phyloP scores from a whole-genome alignment of 2,797 vertebrate species.

The Myioborus miniatus region DNA sequence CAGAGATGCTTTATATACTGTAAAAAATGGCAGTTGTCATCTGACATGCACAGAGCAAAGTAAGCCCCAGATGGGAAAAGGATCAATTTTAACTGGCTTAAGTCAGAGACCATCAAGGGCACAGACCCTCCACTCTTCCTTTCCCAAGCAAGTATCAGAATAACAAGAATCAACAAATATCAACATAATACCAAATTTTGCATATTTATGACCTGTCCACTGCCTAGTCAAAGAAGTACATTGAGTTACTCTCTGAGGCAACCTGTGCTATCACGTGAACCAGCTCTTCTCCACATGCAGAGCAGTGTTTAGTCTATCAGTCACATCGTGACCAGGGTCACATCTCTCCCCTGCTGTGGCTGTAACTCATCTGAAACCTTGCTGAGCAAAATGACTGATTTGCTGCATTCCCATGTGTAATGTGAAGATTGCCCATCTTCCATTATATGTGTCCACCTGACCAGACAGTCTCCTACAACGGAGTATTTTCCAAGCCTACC shows the following conservation, averaged over 20 bases:
- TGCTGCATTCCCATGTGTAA: neutral
- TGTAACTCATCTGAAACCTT: neutral
- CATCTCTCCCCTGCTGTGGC: neutral
- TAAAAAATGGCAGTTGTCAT: neutral
- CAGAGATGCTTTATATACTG: neutral
- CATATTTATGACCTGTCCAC: slow-evolving; percentile 15
- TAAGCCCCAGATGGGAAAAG: neutral
- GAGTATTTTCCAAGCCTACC: neutral
- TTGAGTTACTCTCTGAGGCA: neutral
- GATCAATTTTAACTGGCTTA: neutral
- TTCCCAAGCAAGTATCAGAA: neutral
- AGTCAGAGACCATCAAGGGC: neutral
- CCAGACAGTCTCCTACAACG: neutral
- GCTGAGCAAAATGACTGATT: slow-evolving; percentile 6
- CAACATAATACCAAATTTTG: slow-evolving; percentile 32
- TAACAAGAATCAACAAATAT: neutral
- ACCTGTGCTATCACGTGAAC: neutral
- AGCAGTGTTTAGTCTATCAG: neutral
- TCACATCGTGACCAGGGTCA: neutral
- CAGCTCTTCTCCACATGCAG: neutral
- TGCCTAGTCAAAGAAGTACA: neutral
- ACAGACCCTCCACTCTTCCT: neutral
- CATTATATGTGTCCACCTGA: neutral
- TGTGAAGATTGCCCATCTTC: neutral
- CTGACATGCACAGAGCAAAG: neutral